These are phyloP conservation scores for Tetranychus piercei DNA, from an alignment of 2,888 invertebrate species.

Conservation along the genomic window DNA sequence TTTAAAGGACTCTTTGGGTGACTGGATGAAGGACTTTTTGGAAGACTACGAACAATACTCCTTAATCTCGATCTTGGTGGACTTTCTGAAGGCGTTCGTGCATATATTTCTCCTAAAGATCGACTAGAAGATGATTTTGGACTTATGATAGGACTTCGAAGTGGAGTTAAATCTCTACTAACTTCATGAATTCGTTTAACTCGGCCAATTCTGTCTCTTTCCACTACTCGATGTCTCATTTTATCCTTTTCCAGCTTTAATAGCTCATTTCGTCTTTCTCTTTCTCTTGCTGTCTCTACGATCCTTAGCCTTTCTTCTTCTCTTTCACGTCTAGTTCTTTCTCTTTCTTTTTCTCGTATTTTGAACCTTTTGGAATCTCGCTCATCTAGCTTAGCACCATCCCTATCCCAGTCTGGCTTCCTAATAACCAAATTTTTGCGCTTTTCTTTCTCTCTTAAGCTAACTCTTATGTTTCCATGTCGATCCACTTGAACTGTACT, in stretches of 20 bases:
- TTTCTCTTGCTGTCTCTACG: not conserved
- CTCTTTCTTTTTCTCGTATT: not conserved
- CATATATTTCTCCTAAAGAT: not conserved
- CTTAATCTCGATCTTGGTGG: not conserved
- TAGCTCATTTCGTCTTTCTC: not conserved
- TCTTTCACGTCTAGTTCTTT: not conserved
- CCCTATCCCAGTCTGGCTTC: not conserved
- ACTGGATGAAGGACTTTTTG: not conserved
- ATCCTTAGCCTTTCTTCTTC: not conserved
- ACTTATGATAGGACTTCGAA: not conserved
- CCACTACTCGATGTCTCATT: not conserved
- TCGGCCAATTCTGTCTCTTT: not conserved
- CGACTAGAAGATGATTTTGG: not conserved
- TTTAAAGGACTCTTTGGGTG: not conserved
- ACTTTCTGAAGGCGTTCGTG: not conserved
- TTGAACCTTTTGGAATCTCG: not conserved
- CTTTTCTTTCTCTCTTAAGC: slow-evolving; percentile 13
- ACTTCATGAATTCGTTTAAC: not conserved
- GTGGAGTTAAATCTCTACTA: slow-evolving; percentile 6
- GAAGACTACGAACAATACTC: not conserved
- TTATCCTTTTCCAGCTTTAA: not conserved
- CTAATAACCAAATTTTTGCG: not conserved
- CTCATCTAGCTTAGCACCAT: not conserved
- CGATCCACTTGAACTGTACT: slow-evolving; percentile 12
- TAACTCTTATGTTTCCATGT: slow-evolving; percentile 16